Evolutionary conservation across 2,888 invertebrate species (phyloP).

Genomic region (Xylota sylvarum): DNA sequence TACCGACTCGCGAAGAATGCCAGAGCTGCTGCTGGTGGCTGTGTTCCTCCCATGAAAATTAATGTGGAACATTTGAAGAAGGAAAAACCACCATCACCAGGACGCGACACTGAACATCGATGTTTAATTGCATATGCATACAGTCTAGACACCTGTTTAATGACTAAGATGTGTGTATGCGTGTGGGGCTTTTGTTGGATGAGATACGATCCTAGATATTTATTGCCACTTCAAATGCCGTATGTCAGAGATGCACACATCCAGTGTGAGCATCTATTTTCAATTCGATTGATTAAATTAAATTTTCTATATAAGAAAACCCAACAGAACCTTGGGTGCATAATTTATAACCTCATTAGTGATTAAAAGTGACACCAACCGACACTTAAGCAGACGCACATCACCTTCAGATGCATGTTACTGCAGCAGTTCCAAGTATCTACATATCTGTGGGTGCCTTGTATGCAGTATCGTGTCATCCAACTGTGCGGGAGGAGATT

Average conservation of each 20-base stretch:
- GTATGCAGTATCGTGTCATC: constrained; percentile 27
- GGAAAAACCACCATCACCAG: constrained; percentile 59
- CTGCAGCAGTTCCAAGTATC: constrained; percentile 1
- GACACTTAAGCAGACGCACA: constrained; percentile 70
- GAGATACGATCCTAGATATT: constrained; percentile 61
- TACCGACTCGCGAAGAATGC: not conserved
- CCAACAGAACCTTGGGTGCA: constrained; percentile 54
- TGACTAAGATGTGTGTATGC: constrained; percentile 19
- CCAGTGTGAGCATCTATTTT: constrained; percentile 51
- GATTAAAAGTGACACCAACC: constrained; percentile 74
- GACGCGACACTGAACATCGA: constrained; percentile 51
- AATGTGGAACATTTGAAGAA: constrained; percentile 64
- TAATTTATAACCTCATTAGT: constrained; percentile 77
- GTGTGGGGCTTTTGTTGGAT: constrained; percentile 41
- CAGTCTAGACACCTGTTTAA: constrained; percentile 76
- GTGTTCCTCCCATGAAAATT: constrained; percentile 32
- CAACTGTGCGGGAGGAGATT: constrained; percentile 56
- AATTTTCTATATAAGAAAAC: constrained; percentile 39
- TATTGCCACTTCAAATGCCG: constrained; percentile 55
- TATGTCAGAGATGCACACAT: constrained; percentile 49
- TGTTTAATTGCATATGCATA: constrained; percentile 71
- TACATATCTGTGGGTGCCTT: not conserved
- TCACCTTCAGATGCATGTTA: constrained; percentile 55
- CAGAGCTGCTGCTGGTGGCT: constrained; percentile 11
- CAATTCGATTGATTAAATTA: constrained; percentile 74